Evolutionary conservation across 2,888 invertebrate species (phyloP), one percentile per base, ranked within the genome.

Genomic region (Netelia virgata): DNA sequence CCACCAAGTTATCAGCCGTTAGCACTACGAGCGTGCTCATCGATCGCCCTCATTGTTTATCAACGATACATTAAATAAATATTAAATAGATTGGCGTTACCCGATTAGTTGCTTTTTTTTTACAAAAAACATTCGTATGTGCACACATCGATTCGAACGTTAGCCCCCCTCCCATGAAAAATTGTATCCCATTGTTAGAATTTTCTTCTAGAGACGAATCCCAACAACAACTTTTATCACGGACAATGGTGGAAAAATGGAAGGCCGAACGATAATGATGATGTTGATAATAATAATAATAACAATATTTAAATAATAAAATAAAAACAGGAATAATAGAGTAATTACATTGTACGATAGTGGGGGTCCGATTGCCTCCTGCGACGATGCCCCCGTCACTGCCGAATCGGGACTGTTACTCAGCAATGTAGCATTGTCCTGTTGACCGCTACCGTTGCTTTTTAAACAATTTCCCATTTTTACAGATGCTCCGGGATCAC

Each of bases 391-490:
- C 16, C 91, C 89, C 70, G 89, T 90, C 63, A 92, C 87, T n/a
- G 90, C 90, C 83, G 92, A 89, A 82, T 93, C 93, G 8, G 91
- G 88, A 87, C 91, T 92, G 75, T 86, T 93, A 86, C 88, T 92
- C 83, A 93, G 86, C 78, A 93, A 87, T 68, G 91, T 93, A 73
- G 93, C 91, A 86, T 92, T 93, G 90, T 93, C 93, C 87, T 91
- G 92, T 84, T 92, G 93, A 84, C 88, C 90, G 78, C 91, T 89
- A 81, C 91, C 91, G 82, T 90, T 88, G 83, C 96, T 95, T 94
- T 96, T 96, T 88, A 96, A 94, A 91, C 96, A 96, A 94, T 96
- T 96, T 90, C 96, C 96, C 96, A 96, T 96, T 90, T 78, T 84
- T 74, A 69, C 74, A 69, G 23, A 23, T 16, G n/a, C 18, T 55